phyloP scores from a whole-genome alignment of 2,888 invertebrate species.

The Mesoligia furuncula region DNA sequence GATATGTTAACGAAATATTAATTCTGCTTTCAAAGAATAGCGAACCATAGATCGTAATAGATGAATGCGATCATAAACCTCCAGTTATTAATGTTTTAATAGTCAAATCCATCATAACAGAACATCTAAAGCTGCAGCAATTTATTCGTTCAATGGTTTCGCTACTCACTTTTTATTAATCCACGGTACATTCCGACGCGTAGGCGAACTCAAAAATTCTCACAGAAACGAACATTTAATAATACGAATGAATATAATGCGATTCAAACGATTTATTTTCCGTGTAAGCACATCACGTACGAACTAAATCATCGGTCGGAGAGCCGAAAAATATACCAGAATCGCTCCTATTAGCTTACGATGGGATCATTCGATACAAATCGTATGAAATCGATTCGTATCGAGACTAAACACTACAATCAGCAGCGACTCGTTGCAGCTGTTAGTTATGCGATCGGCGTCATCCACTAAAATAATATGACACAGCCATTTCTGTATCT shows the following conservation, averaged over 20 bases:
- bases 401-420: slow-evolving; percentile 89
- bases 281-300: slow-evolving; percentile 89
- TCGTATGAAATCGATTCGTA: slow-evolving; percentile 88
- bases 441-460: slow-evolving; percentile 87
- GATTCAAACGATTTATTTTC: slow-evolving; percentile 88
- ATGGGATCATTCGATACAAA: slow-evolving; percentile 86
- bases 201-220: slow-evolving; percentile 84
- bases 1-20: slow-evolving; percentile 51
- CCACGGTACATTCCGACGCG: slow-evolving; percentile 80
- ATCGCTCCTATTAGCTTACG: slow-evolving; percentile 88
- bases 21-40: slow-evolving; percentile 32
- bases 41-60: slow-evolving; percentile 25
- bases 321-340: slow-evolving; percentile 86
- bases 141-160: slow-evolving; percentile 66
- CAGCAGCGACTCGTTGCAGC: slow-evolving; percentile 84
- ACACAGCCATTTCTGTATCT: slow-evolving; percentile 89
- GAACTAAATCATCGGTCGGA: slow-evolving; percentile 85
- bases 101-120: slow-evolving; percentile 49
- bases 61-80: slow-evolving; percentile 39
- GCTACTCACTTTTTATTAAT: slow-evolving; percentile 67
- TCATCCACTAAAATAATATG: slow-evolving; percentile 90
- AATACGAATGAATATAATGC: slow-evolving; percentile 87
- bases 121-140: slow-evolving; percentile 56
- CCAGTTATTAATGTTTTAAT: slow-evolving; percentile 54
- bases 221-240: slow-evolving; percentile 89